Evolutionary conservation across 1,140 invertebrate genomes (phyloP).

Genomic region (Nephotettix cincticeps): DNA sequence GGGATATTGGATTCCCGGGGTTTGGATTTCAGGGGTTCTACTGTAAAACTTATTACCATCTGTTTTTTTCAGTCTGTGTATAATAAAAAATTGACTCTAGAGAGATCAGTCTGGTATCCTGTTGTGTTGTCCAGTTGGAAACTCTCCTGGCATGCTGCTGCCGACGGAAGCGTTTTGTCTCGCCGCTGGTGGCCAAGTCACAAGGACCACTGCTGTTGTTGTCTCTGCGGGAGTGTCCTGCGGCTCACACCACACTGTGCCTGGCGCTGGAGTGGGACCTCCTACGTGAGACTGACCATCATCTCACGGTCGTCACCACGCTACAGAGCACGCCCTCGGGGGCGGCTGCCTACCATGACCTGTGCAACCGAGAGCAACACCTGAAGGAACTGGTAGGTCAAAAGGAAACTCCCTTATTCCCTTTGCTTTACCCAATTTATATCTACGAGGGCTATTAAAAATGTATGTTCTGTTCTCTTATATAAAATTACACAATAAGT

Average conservation of each 20-base stretch:
- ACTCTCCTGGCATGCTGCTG: constrained; percentile 74
- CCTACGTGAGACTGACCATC: constrained; percentile 62
- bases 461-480: too few species aligned
- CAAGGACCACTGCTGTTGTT: constrained; percentile 71
- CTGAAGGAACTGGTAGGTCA: constrained; percentile 75
- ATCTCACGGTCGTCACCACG: constrained; percentile 78
- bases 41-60: too few species aligned
- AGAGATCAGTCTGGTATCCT: too few species aligned
- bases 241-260: constrained; percentile 70
- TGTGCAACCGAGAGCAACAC: constrained; percentile 73
- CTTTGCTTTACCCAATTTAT: too few species aligned
- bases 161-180: constrained; percentile 74
- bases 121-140: constrained; percentile 63
- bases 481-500: too few species aligned
- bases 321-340: constrained; percentile 73
- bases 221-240: constrained; percentile 69
- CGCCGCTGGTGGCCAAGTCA: constrained; percentile 66
- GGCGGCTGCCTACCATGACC: constrained; percentile 65
- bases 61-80: too few species aligned
- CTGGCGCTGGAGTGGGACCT: constrained; percentile 81
- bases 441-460: too few species aligned
- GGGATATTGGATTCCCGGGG: too few species aligned
- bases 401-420: too few species aligned
- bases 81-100: too few species aligned
- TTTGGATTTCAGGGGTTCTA: too few species aligned